Evolutionary conservation across 2,113 vertebrate genomes (phyloP), one percentile per base, ranked within the genome.

Genomic region (Myxocyprinus asiaticus): DNA sequence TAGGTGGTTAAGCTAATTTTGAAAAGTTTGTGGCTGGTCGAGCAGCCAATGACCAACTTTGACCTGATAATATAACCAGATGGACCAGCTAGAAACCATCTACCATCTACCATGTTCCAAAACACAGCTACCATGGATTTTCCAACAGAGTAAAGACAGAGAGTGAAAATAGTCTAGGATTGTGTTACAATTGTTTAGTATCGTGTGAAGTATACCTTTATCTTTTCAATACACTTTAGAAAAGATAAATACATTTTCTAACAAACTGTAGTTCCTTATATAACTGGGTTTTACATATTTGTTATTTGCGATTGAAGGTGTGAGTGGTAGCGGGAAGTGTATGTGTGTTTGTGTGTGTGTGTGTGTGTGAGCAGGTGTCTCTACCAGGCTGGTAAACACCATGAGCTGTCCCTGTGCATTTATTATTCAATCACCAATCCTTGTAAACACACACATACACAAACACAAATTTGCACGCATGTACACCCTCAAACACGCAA

Each of bases 331-430:
- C 22, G 22, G 22, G 22, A 33, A 33, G 22, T 33, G 1, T 33
- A 33, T 33, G 64, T 67, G 63, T 65, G 12, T 65, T 2, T 55
- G 75, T 42, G 4, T 2, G 66, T 43, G 66, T 17, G 47, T 72
- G 48, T 58, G 17, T 33, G 22, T 11, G n/a, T 8, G 75, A 43
- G 63, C 64, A 78, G 71, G 43, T 76, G 82, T 83, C 55, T 80
- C 70, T 83, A 77, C 61, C 55, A 77, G 72, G 62, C 74, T 73
- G 73, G 67, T 72, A 62, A 42, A 79, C 73, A 83, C 82, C 70
- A 61, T 73, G 70, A 73, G n/a, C 55, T 71, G 68, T 73, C 70
- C 55, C 55, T 61, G 70, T 73, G 55, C 70, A 61, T 73, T 61
- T 73, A 33, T 33, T 14, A 77, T 17, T 55, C 75, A 56, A 47